Percentiles rank a stretch among this genome's conserved stretches.
These are phyloP conservation scores for Agrilus biguttatus DNA, from an alignment of 2,888 invertebrate genomes.

Conservation along the genomic window DNA sequence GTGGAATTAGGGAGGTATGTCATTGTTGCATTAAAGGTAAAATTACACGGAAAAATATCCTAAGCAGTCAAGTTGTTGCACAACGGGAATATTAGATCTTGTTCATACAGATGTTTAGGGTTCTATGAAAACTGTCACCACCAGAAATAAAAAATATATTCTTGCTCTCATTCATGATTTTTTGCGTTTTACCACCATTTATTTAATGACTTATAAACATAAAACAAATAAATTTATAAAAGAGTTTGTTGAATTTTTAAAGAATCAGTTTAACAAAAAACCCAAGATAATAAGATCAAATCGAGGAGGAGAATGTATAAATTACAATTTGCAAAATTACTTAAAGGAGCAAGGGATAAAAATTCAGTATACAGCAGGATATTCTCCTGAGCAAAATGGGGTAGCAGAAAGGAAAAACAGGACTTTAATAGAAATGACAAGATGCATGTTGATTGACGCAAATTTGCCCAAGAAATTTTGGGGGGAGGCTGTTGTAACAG, in stretches of 20 bases:
- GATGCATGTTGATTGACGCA: constrained; percentile 5
- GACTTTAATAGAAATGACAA: constrained; percentile 10
- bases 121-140: too few species aligned
- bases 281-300: constrained; percentile 11
- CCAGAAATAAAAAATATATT: too few species aligned
- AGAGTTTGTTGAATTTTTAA: constrained; percentile 8
- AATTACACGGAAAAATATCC: too few species aligned
- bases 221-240: constrained; percentile 1
- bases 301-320: constrained; percentile 15
- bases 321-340: constrained; percentile 8
- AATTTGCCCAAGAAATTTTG: constrained; percentile 3
- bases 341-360: constrained; percentile 15
- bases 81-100: too few species aligned
- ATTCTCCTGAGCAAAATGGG: constrained; percentile 16
- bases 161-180: too few species aligned
- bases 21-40: too few species aligned
- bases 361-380: constrained; percentile 9
- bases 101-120: too few species aligned
- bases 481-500: background rate
- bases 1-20: too few species aligned
- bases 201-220: too few species aligned
- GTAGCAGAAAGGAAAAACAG: constrained; percentile 13
- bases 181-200: too few species aligned
- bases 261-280: constrained; percentile 9
- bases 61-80: too few species aligned